Evolutionary conservation across 2,113 vertebrate species (phyloP).

Genomic region (Ochotona princeps): DNA sequence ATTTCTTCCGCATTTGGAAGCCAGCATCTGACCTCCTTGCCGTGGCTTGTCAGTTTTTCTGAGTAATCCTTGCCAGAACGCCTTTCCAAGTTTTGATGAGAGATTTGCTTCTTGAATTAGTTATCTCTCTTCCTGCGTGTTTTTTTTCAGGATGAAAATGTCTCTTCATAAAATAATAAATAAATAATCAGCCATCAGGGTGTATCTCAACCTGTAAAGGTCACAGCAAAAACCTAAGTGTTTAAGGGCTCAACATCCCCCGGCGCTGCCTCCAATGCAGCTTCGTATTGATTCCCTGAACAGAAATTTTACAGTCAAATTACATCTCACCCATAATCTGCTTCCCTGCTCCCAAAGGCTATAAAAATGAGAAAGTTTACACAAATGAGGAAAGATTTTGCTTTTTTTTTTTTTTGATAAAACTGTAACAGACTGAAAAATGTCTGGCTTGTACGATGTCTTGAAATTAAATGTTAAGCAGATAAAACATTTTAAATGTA

Average conservation of each 20-base stretch:
- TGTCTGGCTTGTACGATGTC: slow-evolving; percentile 67
- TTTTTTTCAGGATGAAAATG: slow-evolving; percentile 49
- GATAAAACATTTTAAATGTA: slow-evolving; percentile 78
- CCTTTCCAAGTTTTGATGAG: slow-evolving; percentile 51
- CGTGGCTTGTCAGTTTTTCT: slow-evolving; percentile 34
- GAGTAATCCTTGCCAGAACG: slow-evolving; percentile 10
- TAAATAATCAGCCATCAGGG: slow-evolving; percentile 44
- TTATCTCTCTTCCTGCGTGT: slow-evolving; percentile 15
- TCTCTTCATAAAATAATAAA: slow-evolving; percentile 27
- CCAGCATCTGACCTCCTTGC: background rate
- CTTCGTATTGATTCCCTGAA: background rate
- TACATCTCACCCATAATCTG: slow-evolving; percentile 19
- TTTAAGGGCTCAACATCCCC: slow-evolving; percentile 38
- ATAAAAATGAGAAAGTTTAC: slow-evolving; percentile 65
- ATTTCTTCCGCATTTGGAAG: slow-evolving; percentile 54
- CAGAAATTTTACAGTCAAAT: slow-evolving; percentile 13
- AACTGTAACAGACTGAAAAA: slow-evolving; percentile 74
- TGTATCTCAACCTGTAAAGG: slow-evolving; percentile 65
- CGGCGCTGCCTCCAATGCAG: background rate
- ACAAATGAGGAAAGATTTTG: slow-evolving; percentile 71
- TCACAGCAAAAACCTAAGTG: slow-evolving; percentile 28
- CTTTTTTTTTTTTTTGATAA: slow-evolving; percentile 79
- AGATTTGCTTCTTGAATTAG: slow-evolving; percentile 63
- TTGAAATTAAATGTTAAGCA: slow-evolving; percentile 84
- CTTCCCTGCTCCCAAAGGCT: slow-evolving; percentile 67